These are phyloP conservation scores for Exocentrus adspersus DNA, from an alignment of 2,888 invertebrate genomes.

Conservation along the genomic window DNA sequence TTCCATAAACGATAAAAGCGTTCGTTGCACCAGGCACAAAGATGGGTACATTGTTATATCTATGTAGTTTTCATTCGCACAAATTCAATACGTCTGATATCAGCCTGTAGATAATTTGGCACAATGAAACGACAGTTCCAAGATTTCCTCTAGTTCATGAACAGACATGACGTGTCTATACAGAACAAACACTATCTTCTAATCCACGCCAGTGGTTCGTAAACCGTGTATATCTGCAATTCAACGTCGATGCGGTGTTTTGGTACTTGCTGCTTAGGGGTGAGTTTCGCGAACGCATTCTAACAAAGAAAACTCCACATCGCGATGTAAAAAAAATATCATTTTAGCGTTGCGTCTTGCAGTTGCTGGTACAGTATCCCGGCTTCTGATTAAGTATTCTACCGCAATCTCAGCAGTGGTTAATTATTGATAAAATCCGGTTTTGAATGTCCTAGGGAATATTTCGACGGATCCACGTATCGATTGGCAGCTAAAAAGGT, in stretches of 20 bases:
- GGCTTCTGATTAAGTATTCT: slow-evolving; percentile 1
- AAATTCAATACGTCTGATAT: slow-evolving; percentile 50
- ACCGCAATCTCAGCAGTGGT: slow-evolving; percentile 2
- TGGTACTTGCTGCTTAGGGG: not conserved
- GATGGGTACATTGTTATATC: slow-evolving; percentile 43
- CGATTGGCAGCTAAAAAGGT: not conserved
- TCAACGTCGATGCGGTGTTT: slow-evolving; percentile 19
- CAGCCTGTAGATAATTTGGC: slow-evolving; percentile 51
- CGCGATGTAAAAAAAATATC: no score
- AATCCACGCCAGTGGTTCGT: slow-evolving; percentile 50
- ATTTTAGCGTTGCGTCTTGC: no score
- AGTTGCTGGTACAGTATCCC: not conserved
- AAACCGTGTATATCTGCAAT: slow-evolving; percentile 41
- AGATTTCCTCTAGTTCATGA: slow-evolving; percentile 52
- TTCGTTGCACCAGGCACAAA: no score
- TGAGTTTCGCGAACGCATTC: no score
- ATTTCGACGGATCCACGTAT: not conserved
- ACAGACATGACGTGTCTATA: slow-evolving; percentile 49
- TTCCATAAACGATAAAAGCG: no score
- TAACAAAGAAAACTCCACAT: no score
- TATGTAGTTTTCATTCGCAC: slow-evolving; percentile 36
- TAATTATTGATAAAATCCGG: not conserved
- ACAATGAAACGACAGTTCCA: slow-evolving; percentile 52
- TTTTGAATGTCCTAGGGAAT: not conserved
- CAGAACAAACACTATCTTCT: slow-evolving; percentile 52